phyloP scores from a whole-genome alignment of 1,140 invertebrate genomes.

The Oryctes rhinoceros region DNA sequence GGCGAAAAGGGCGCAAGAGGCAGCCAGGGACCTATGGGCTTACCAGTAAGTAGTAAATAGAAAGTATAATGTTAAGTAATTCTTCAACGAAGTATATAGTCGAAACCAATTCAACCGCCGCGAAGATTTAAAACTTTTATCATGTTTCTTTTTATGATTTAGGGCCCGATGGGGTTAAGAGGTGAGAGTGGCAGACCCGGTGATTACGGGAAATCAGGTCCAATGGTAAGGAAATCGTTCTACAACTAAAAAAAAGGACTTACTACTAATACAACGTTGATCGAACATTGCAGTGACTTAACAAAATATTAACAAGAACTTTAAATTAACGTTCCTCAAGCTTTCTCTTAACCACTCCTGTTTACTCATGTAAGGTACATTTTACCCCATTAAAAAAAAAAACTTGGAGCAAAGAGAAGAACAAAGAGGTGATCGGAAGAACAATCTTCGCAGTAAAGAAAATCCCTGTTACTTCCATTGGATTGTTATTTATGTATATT shows the following conservation, averaged over 20 bases:
- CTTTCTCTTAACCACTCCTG: constrained; percentile 37
- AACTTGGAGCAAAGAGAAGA: neutral
- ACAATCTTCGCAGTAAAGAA: neutral
- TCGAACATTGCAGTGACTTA: constrained; percentile 58
- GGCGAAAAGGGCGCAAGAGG: constrained; percentile 90
- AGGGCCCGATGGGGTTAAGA: constrained; percentile 90
- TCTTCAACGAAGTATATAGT: neutral
- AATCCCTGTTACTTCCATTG: constrained; percentile 47
- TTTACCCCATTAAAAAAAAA: no score
- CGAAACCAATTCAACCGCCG: constrained; percentile 20
- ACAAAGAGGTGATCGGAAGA: neutral
- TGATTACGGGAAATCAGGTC: constrained; percentile 78
- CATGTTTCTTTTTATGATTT: constrained; percentile 43
- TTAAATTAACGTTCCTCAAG: constrained; percentile 38
- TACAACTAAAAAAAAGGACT: constrained; percentile 55
- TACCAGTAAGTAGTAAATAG: constrained; percentile 79
- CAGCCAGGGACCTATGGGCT: constrained; percentile 92
- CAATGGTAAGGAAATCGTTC: constrained; percentile 74
- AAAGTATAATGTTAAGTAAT: neutral
- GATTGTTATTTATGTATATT: constrained; percentile 48
- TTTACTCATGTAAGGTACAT: neutral
- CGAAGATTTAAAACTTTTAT: constrained; percentile 42
- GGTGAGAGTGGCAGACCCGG: constrained; percentile 80
- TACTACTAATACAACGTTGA: constrained; percentile 52
- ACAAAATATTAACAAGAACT: constrained; percentile 52